phyloP scores from a whole-genome alignment of 2,113 vertebrate species.

The Phocoena sinus region DNA sequence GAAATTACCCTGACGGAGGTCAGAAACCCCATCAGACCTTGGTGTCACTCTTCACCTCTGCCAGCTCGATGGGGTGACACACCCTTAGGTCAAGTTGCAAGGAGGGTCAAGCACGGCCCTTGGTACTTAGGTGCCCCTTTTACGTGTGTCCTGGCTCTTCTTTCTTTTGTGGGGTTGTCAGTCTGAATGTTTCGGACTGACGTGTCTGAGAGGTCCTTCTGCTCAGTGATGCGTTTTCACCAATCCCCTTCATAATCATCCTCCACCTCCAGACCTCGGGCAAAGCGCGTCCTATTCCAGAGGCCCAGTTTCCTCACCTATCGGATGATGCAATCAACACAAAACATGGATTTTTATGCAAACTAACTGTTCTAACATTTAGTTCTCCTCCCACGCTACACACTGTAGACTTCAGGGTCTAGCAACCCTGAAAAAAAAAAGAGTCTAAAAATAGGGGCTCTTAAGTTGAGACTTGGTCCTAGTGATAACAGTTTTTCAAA shows the following conservation, averaged over 20 bases:
- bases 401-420: background rate
- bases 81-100: background rate
- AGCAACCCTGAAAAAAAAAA: background rate
- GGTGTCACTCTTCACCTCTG: background rate
- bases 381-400: background rate
- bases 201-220: background rate
- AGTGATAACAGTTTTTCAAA: background rate
- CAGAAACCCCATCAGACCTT: background rate
- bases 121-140: background rate
- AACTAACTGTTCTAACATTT: background rate
- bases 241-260: no score
- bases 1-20: background rate
- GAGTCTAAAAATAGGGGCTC: background rate
- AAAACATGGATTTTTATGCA: background rate
- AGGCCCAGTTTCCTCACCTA: background rate
- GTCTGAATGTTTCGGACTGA: background rate
- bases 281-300: background rate
- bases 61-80: background rate
- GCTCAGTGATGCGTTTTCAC: background rate
- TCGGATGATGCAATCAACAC: background rate
- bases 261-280: background rate
- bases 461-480: background rate
- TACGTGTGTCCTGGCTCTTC: no score
- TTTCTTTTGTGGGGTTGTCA: background rate
- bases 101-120: background rate